Percentiles rank a stretch among this genome's conserved stretches.
phyloP scores from a whole-genome alignment of 2,797 vertebrate species.

The Eulemur rubriventer region DNA sequence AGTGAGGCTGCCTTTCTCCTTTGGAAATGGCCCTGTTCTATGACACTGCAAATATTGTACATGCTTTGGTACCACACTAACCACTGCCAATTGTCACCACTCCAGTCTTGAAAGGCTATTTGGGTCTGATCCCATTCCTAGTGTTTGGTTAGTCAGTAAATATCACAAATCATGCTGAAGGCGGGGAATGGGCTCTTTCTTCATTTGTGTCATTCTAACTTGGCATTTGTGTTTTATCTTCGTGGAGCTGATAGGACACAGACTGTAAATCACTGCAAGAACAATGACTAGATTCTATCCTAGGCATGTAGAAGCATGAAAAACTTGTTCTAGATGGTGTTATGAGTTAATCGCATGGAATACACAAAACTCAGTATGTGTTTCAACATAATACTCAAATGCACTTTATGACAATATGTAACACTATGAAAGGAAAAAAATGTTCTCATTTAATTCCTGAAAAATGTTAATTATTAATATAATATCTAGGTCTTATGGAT shows the following conservation, averaged over 20 bases:
- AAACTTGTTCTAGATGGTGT: constrained; percentile 65
- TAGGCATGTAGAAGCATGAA: constrained; percentile 53
- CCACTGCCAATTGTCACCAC: constrained; percentile 81
- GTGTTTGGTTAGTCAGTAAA: constrained; percentile 81
- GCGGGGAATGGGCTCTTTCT: constrained; percentile 66
- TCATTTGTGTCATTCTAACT: constrained; percentile 68
- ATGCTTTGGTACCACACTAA: constrained; percentile 58
- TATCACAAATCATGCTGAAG: constrained; percentile 73
- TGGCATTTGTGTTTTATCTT: constrained; percentile 62
- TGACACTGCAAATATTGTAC: constrained; percentile 75
- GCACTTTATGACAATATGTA: constrained; percentile 35
- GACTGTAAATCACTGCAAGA: constrained; percentile 62
- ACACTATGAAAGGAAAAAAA: constrained; percentile 58
- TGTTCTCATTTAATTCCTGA: constrained; percentile 41
- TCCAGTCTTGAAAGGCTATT: constrained; percentile 81
- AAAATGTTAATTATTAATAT: neutral
- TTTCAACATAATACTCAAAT: constrained; percentile 64
- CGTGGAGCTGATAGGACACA: constrained; percentile 36
- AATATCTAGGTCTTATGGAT: neutral
- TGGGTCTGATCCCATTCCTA: constrained; percentile 73
- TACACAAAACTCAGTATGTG: constrained; percentile 43
- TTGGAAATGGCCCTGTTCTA: constrained; percentile 73
- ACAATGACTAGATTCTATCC: neutral
- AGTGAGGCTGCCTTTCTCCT: constrained; percentile 65
- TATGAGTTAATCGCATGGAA: constrained; percentile 37